These are phyloP conservation scores for Triops cancriformis DNA, from an alignment of 1,140 invertebrate genomes.

Conservation along the genomic window DNA sequence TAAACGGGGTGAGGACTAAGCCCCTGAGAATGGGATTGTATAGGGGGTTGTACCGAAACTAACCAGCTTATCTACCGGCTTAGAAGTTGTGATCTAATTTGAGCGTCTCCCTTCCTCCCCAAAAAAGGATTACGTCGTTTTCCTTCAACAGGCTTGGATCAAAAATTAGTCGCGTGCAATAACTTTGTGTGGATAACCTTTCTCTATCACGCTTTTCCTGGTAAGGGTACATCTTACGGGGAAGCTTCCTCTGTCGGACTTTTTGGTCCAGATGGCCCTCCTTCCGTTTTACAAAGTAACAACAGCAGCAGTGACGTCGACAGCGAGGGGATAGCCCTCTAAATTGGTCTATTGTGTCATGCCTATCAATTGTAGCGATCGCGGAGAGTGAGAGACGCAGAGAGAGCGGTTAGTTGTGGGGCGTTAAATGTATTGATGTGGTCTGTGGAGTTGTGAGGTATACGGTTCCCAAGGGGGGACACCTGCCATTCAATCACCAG, in stretches of 20 bases:
- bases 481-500: neutral
- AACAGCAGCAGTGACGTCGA: neutral
- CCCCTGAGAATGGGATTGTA: neutral
- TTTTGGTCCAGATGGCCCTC: neutral
- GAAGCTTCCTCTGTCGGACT: neutral
- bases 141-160: neutral
- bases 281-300: neutral
- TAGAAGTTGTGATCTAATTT: conserved; percentile 1
- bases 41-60: neutral
- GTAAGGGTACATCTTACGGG: neutral
- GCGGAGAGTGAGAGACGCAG: neutral
- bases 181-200: neutral
- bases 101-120: neutral
- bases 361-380: neutral
- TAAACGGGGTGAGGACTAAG: conserved; percentile 8
- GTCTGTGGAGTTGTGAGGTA: neutral
- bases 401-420: neutral
- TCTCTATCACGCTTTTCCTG: neutral
- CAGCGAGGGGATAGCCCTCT: neutral
- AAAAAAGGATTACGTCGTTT: conserved; percentile 8
- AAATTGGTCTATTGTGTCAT: conserved; percentile 9
- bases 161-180: neutral
- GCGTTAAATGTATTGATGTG: conserved; percentile 10
- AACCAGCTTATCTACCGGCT: conserved; percentile 1
- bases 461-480: neutral